Conservation (phyloP, 2,113 vertebrate genomes). For the Nematolebias whitei region DNA sequence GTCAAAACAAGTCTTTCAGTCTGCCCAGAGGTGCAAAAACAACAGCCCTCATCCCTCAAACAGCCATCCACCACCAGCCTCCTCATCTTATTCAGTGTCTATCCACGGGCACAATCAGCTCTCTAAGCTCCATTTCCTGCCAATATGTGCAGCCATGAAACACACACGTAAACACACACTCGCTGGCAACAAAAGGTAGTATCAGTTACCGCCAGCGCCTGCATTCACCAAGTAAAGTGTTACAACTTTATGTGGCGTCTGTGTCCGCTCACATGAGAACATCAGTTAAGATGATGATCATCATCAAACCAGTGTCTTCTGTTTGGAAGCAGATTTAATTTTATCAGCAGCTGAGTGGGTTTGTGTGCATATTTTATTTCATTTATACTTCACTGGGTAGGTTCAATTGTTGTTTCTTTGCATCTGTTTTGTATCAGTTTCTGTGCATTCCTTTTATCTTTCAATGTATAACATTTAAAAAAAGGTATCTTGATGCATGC, state of each 20-base stretch:
- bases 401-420: slow-evolving; percentile 7
- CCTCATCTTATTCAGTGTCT: slow-evolving; percentile 54
- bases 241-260: slow-evolving; percentile 2
- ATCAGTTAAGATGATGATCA: slow-evolving; percentile 27
- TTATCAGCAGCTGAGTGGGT: slow-evolving; percentile 10
- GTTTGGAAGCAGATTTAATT: slow-evolving; percentile 8
- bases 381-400: slow-evolving; percentile 8
- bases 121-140: slow-evolving; percentile 59
- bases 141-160: slow-evolving; percentile 22
- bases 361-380: not conserved
- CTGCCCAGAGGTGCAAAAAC: slow-evolving; percentile 55
- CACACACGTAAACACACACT: not conserved
- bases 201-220: slow-evolving; percentile 20
- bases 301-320: slow-evolving; percentile 6
- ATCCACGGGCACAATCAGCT: slow-evolving; percentile 56
- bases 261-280: slow-evolving; percentile 19
- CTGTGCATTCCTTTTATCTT: not conserved
- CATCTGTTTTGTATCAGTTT: not conserved
- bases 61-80: slow-evolving; percentile 46
- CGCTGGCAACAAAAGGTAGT: slow-evolving; percentile 24
- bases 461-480: not conserved
- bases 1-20: slow-evolving; percentile 66
- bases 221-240: slow-evolving; percentile 17
- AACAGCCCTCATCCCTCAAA: slow-evolving; percentile 45
- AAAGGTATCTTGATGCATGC: no score